A percentile compares a stretch with the other conserved stretches of the same genome.
phyloP scores from a whole-genome alignment of 2,113 vertebrate species.

The Pionites leucogaster region DNA sequence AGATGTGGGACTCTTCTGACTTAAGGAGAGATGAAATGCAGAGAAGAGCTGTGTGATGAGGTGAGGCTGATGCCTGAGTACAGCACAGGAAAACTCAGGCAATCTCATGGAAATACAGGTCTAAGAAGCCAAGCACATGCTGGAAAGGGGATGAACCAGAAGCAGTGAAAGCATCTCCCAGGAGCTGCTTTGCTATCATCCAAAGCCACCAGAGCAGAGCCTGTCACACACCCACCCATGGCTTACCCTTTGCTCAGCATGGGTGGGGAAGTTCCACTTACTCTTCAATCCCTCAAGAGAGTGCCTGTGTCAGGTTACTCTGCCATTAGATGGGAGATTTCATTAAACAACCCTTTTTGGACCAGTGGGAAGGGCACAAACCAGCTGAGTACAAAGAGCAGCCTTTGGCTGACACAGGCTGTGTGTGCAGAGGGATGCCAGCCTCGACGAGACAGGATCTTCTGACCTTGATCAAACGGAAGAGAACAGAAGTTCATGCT shows the following conservation, averaged over 20 bases:
- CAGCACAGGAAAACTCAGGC: background rate
- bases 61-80: background rate
- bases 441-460: fast-evolving
- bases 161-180: background rate
- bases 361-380: background rate
- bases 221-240: background rate
- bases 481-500: background rate
- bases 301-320: background rate
- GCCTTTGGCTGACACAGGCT: background rate
- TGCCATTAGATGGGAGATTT: background rate
- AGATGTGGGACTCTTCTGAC: background rate
- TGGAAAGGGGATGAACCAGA: background rate
- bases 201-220: background rate
- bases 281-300: background rate
- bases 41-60: background rate
- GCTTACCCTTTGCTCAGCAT: background rate
- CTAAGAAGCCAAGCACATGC: background rate
- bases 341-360: background rate
- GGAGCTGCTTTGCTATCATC: background rate
- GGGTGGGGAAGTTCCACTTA: background rate
- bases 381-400: background rate
- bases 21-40: background rate
- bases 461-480: background rate
- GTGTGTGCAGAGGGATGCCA: background rate
- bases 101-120: background rate